Evolutionary conservation across 2,888 invertebrate genomes (phyloP).

Genomic region (Coleophora deauratella): DNA sequence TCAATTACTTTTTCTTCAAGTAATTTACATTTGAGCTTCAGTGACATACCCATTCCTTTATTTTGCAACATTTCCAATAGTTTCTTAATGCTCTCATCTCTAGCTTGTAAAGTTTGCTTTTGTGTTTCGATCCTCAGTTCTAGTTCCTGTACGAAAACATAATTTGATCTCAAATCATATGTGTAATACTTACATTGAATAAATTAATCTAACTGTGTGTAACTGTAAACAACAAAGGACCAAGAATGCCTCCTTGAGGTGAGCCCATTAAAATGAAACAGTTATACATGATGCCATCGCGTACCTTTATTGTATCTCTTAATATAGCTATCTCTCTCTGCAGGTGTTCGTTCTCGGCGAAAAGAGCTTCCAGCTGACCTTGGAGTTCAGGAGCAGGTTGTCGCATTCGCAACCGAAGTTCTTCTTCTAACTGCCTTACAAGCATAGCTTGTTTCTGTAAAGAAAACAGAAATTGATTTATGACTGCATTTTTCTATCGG

Average conservation of each 20-base stretch:
- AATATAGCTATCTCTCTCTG: conserved; percentile 94
- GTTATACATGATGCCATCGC: background rate
- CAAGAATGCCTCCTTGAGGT: too few species aligned
- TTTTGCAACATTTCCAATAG: conserved; percentile 98
- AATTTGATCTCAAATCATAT: background rate
- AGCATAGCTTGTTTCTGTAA: conserved; percentile 96
- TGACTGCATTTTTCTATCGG: background rate
- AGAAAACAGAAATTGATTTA: conserved; percentile 13
- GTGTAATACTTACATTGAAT: background rate
- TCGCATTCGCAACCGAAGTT: conserved; percentile 89
- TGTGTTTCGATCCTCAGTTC: conserved; percentile 98
- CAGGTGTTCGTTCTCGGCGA: conserved; percentile 95
- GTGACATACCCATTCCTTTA: conserved; percentile 92
- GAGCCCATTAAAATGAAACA: too few species aligned
- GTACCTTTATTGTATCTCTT: conserved; percentile 93
- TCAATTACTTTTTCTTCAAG: too few species aligned
- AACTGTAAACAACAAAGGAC: too few species aligned
- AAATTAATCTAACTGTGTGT: too few species aligned
- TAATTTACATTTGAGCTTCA: background rate
- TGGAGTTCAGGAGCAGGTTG: conserved; percentile 94
- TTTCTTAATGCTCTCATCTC: conserved; percentile 99
- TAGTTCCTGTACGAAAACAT: conserved; percentile 80
- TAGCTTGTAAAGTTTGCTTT: conserved; percentile 96
- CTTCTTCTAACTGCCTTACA: conserved; percentile 94
- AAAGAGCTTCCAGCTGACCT: conserved; percentile 93